phyloP scores from a whole-genome alignment of 1,140 invertebrate species.

The Psilanteris sp. region DNA sequence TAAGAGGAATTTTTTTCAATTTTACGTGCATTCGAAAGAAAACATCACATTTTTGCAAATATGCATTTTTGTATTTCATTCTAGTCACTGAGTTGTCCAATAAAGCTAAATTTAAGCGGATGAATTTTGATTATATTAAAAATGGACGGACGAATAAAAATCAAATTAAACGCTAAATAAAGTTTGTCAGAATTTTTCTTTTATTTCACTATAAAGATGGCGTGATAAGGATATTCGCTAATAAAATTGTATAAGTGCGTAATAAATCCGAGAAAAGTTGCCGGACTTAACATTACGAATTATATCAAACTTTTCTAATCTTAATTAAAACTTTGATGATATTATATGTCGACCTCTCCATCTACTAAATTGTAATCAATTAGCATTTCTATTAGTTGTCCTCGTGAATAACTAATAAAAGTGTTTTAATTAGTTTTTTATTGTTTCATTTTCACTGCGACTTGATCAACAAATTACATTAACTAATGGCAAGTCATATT shows the following conservation, averaged over 20 bases:
- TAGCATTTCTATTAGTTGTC: conserved; percentile 1
- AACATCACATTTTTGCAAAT: not conserved
- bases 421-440: conserved; percentile 5
- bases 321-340: conserved; percentile 19
- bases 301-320: conserved; percentile 21
- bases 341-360: not conserved
- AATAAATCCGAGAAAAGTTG: conserved; percentile 15
- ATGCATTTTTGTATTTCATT: not conserved
- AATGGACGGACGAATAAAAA: not conserved
- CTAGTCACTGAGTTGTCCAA: not conserved
- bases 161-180: not conserved
- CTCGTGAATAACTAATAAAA: conserved; percentile 3
- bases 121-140: not conserved
- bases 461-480: conserved; percentile 6
- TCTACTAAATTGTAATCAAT: conserved; percentile 4
- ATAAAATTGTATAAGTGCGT: conserved; percentile 9
- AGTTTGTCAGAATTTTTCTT: not conserved
- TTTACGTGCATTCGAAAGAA: not conserved
- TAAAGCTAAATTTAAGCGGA: not conserved
- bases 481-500: conserved; percentile 17
- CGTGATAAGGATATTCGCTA: not conserved
- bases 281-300: not conserved
- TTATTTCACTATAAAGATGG: not conserved
- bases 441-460: not conserved
- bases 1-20: not conserved